Base-by-base conservation (phyloP, 2,888 invertebrate genomes). In the Epistrophe eligans region DNA sequence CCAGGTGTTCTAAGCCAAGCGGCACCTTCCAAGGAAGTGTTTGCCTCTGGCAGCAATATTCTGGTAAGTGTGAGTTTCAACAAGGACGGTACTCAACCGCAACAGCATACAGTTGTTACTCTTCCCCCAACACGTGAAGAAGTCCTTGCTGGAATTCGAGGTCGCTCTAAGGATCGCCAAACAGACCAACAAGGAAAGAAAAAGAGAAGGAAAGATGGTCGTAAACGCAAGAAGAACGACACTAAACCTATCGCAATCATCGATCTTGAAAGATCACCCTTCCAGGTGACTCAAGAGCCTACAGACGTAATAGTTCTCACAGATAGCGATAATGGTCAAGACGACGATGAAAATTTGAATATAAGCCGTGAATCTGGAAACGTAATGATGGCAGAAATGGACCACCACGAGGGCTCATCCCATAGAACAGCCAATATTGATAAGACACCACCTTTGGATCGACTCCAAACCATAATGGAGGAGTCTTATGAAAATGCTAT, bases 41-140 rank as follows among this genome's bases (percentile, higher is more conserved):
- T 97, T 92, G 97, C 98, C 0, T 97, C 98, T 13, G 98, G 98
- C 4, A 97, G 98, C 93, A 98, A 98, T 92, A 98, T 98, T 90
- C 94, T 98, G 88, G 98, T 98, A 13, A 98, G 97, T 93, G 97
- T 98, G 19, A 98, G 97, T 92, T 98, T 98, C 93, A 96, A 96
- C 91, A 97, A 97, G 89, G 95, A 95, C 89, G 77, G 89, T 5
- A 89, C 83, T 19, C 93, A 52, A 89, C 91, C 84, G 88, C 93
- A 81, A 90, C 94, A 92, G 60, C 92, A 91, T 43, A 92, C 93
- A 13, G 91, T 93, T 64, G 92, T 92, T 1, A 93, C 92, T 11
- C 81, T 93, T 77, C 92, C 93, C 2, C 89, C 92, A 0, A 91
- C 91, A 3, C 90, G 92, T 13, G 93, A 92, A 71, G 92, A 92